A percentile compares a stretch with the other conserved stretches of the same genome.
These are phyloP conservation scores for Bombyx huttoni DNA, from an alignment of 2,888 invertebrate genomes.

Conservation along the genomic window DNA sequence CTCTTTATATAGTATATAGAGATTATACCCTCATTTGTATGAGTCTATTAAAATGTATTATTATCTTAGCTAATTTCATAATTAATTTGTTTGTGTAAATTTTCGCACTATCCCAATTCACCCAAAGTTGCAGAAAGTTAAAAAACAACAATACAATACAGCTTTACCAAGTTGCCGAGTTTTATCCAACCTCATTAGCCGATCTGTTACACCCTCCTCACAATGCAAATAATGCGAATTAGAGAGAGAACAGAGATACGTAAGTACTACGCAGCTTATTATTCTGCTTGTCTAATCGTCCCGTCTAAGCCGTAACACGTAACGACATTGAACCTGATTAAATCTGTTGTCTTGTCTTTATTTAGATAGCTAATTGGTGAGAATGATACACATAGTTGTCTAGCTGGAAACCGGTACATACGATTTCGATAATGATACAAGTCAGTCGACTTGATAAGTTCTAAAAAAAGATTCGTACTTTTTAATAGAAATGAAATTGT, in stretches of 20 bases:
- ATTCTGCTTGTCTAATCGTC: slow-evolving; percentile 12
- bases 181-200: neutral
- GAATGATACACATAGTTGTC: neutral
- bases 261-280: slow-evolving; percentile 5
- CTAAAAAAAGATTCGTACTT: too few relatives aligned
- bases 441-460: too few relatives aligned
- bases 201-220: neutral
- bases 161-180: neutral
- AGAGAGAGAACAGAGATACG: neutral
- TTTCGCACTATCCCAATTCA: too few relatives aligned
- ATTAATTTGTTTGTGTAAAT: too few relatives aligned
- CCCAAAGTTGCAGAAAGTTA: neutral
- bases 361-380: neutral
- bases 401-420: too few relatives aligned
- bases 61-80: too few relatives aligned
- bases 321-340: slow-evolving; percentile 7
- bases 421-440: too few relatives aligned
- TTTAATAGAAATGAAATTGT: too few relatives aligned
- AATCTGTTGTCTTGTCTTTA: slow-evolving; percentile 7
- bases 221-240: neutral
- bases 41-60: too few relatives aligned
- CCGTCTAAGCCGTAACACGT: slow-evolving; percentile 3
- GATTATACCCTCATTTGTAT: too few relatives aligned
- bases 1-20: too few relatives aligned
- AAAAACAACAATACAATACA: neutral